These are phyloP conservation scores for Nebria brevicollis DNA, from an alignment of 2,888 invertebrate genomes.

Conservation along the genomic window DNA sequence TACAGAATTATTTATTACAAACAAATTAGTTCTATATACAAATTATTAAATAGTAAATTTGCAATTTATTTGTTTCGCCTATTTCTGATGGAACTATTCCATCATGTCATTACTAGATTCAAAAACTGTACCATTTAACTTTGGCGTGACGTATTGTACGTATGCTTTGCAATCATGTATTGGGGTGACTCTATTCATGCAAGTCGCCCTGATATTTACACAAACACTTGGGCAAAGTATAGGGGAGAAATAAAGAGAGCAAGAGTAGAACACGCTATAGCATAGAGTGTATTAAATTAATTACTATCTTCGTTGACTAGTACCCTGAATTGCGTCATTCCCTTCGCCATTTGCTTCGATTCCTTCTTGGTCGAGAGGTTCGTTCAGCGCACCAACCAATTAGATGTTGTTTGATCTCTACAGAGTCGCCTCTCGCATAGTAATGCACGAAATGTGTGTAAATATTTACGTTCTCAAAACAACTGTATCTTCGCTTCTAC, in stretches of 20 bases:
- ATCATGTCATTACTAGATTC: neutral
- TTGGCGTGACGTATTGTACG: neutral
- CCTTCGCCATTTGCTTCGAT: neutral
- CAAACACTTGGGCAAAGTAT: neutral
- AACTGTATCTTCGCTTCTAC: constrained; percentile 9
- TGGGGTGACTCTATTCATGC: neutral
- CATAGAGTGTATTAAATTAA: constrained; percentile 40
- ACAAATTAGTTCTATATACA: no score
- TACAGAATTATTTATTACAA: no score
- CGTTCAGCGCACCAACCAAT: constrained; percentile 11
- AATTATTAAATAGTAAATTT: no score
- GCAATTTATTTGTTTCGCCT: no score
- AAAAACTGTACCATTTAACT: neutral
- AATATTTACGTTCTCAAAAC: constrained; percentile 15
- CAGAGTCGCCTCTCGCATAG: constrained; percentile 18
- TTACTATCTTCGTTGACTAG: constrained; percentile 20
- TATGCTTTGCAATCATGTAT: neutral
- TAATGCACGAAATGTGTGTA: neutral
- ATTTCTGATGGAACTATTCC: neutral
- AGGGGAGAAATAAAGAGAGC: constrained; percentile 1
- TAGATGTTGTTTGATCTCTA: constrained; percentile 18
- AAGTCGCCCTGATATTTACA: neutral
- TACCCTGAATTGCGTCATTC: neutral
- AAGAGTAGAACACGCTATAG: constrained; percentile 10
- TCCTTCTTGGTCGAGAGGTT: neutral